Evolutionary conservation across 1,140 invertebrate species (phyloP).

Genomic region (Hermetia illucens): DNA sequence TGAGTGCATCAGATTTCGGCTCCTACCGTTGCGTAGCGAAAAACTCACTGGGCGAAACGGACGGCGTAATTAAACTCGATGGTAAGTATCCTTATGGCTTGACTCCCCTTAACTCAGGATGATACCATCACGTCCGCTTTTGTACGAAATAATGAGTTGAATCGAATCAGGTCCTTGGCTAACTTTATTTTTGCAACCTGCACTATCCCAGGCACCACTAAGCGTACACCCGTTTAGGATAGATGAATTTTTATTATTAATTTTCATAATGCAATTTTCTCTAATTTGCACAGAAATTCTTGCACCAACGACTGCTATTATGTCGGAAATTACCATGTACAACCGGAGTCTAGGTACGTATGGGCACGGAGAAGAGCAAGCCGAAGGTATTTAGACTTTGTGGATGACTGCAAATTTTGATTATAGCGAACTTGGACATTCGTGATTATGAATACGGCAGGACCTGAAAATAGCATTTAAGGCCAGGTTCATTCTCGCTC

Average conservation of each 20-base stretch:
- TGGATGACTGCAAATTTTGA: no score
- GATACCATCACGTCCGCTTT: no score
- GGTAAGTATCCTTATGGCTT: conserved; percentile 43
- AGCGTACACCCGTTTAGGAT: no score
- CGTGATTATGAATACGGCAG: no score
- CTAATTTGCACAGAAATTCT: conserved; percentile 41
- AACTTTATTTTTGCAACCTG: neutral
- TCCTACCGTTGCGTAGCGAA: conserved; percentile 87
- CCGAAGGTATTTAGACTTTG: no score
- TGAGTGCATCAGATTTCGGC: conserved; percentile 65
- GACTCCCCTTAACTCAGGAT: neutral
- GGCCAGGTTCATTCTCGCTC: no score
- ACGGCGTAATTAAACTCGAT: conserved; percentile 82
- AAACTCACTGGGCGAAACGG: conserved; percentile 84
- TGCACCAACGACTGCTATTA: conserved; percentile 49
- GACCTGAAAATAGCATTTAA: no score
- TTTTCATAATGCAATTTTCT: conserved; percentile 5
- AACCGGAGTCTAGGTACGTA: conserved; percentile 26
- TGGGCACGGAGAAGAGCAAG: no score
- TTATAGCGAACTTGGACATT: no score
- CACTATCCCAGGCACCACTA: neutral
- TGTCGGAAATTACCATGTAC: conserved; percentile 31
- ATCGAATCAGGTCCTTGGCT: neutral
- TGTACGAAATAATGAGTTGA: no score
- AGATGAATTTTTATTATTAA: conserved; percentile 6